Conservation (phyloP, 2,797 vertebrate genomes). For the Helostoma temminkii region DNA sequence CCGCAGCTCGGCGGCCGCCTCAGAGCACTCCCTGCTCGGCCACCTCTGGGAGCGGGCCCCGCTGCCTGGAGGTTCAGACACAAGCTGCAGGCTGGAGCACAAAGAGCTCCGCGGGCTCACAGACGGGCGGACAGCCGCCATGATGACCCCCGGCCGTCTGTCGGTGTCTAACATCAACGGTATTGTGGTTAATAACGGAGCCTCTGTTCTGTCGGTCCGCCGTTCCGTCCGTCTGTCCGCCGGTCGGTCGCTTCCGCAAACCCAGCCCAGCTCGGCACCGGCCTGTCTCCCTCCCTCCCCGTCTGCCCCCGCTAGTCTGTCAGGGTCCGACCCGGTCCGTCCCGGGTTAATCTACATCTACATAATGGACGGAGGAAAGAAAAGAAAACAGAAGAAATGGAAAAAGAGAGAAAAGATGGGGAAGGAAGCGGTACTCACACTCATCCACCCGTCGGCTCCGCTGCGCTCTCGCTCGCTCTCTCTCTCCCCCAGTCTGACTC, state of each 20-base stretch:
- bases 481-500: slow-evolving; percentile 34
- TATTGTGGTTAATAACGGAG: slow-evolving; percentile 26
- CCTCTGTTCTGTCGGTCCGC: slow-evolving; percentile 28
- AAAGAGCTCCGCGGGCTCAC: background rate
- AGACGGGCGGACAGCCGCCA: slow-evolving; percentile 17
- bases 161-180: background rate
- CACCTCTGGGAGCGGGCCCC: slow-evolving; percentile 48
- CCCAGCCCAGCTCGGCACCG: slow-evolving; percentile 65
- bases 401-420: slow-evolving; percentile 17
- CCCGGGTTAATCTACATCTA: background rate
- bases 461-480: slow-evolving; percentile 51
- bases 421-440: slow-evolving; percentile 67
- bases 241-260: slow-evolving; percentile 78
- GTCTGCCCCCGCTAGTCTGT: background rate
- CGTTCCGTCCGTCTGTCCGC: slow-evolving; percentile 52
- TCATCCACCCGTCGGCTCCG: slow-evolving; percentile 71
- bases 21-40: slow-evolving; percentile 32
- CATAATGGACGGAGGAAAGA: background rate
- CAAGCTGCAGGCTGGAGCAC: background rate
- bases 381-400: background rate
- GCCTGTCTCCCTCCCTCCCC: slow-evolving; percentile 26
- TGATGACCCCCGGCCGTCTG: slow-evolving; percentile 27
- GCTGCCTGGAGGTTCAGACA: slow-evolving; percentile 37
- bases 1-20: slow-evolving; percentile 48
- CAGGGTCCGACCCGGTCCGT: slow-evolving; percentile 1